Base-by-base conservation (phyloP, 2,888 invertebrate species). In the Stenodema calcarata region DNA sequence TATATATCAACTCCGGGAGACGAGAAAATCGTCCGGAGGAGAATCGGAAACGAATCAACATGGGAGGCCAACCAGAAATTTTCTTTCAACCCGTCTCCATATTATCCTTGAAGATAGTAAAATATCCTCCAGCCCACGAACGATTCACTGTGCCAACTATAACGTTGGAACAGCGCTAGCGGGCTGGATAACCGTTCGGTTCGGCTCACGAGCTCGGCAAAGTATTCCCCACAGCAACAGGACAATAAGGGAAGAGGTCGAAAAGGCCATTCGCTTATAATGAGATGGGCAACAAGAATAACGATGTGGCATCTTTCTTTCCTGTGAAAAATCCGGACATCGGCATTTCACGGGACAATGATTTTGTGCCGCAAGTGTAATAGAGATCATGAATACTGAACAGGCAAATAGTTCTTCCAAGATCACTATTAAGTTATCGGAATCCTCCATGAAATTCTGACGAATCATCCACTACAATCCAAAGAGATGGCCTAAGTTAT, bases 111-210 rank as follows among this genome's bases (percentile, higher is more conserved):
- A 35, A 0, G 23, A 62, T 23, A 62, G 11, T 47, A 62, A 23
- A 62, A 62, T 23, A 23, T 23, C 7, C 50, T n/a, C 50, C 16
- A 50, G 50, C n/a, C n/a, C 50, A 50, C 50, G 50, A n/a, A 16
- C n/a, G n/a, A n/a, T n/a, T n/a, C n/a, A n/a, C 62, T 62, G 23
- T 11, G 18, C 62, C 62, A 62, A 23, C 62, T 27, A 18, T 62
- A 62, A 62, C 14, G 27, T 70, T 70, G 70, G 12, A 70, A 27
- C 18, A 73, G n/a, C 30, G 73, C 73, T 73, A 28, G 73, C 73
- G 73, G 73, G 73, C 73, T 73, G 18, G 73, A 73, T n/a, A 35
- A 73, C 73, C 73, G 73, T 73, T 73, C n/a, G 23, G 62, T 62
- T 62, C 23, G 23, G 18, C 23, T 62, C 62, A 62, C 62, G 62